A percentile compares a stretch with the other conserved stretches of the same genome.
Evolutionary conservation across 2,888 invertebrate species (phyloP).

Genomic region (Andrena minutula): DNA sequence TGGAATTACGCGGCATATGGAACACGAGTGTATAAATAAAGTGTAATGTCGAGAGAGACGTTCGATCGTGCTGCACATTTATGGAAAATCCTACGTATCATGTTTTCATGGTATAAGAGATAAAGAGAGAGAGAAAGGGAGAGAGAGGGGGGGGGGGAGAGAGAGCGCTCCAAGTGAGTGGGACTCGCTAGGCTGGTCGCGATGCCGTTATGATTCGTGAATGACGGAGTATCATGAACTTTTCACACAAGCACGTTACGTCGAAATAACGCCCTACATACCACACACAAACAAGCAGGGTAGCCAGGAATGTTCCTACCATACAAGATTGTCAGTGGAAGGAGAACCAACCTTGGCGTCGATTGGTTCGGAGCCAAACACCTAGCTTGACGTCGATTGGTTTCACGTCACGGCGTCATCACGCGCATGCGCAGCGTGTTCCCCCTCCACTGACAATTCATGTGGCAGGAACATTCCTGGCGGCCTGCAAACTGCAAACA

Average conservation of each 20-base stretch:
- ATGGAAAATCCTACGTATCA: constrained; percentile 13
- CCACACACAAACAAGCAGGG: constrained; percentile 41
- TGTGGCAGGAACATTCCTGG: no score
- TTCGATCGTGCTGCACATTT: constrained; percentile 25
- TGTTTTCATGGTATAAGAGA: not conserved
- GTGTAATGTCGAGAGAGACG: not conserved
- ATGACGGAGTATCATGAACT: constrained; percentile 61
- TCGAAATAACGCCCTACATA: constrained; percentile 56
- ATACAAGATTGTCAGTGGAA: no score
- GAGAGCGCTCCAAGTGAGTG: constrained; percentile 9
- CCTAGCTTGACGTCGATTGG: no score
- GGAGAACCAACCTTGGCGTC: no score
- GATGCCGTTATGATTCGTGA: constrained; percentile 63
- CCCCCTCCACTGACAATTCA: no score
- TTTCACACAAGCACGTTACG: constrained; percentile 46
- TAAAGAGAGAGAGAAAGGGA: not conserved
- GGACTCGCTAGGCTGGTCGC: constrained; percentile 27
- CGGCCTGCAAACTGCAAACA: no score
- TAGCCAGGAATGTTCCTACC: no score
- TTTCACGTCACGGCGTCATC: no score
- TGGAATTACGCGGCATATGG: constrained; percentile 41
- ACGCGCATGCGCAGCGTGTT: no score
- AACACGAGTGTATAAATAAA: constrained; percentile 5
- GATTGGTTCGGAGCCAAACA: no score
- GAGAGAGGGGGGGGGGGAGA: not conserved